Conservation (phyloP, 2,113 vertebrate genomes). For the Ophthalmolycus amberensis region DNA sequence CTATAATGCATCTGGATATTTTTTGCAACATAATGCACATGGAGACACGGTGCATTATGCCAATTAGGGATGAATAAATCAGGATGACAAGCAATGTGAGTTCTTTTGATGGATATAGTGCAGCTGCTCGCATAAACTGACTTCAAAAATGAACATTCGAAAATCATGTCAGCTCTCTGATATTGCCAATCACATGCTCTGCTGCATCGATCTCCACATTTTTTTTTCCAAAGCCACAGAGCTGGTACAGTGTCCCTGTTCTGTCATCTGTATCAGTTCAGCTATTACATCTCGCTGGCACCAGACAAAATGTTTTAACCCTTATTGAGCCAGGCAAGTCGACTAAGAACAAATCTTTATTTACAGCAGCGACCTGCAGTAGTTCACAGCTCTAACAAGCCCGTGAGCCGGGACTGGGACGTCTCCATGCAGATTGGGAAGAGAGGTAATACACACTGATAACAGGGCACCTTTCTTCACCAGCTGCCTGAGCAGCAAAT, state of each 20-base stretch:
- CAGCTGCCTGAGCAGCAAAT: constrained; percentile 62
- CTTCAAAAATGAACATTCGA: constrained; percentile 49
- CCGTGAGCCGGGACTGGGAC: constrained; percentile 53
- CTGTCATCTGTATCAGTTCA: constrained; percentile 54
- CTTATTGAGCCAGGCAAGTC: constrained; percentile 42
- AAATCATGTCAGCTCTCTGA: constrained; percentile 55
- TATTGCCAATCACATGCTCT: constrained; percentile 61
- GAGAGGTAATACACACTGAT: constrained; percentile 52
- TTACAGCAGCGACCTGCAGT: constrained; percentile 59
- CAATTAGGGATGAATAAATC: constrained; percentile 43
- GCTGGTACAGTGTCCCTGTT: constrained; percentile 50
- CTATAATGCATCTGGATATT: constrained; percentile 46
- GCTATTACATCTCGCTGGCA: constrained; percentile 39
- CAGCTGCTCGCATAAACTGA: constrained; percentile 42
- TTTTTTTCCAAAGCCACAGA: constrained; percentile 35
- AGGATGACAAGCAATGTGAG: constrained; percentile 33
- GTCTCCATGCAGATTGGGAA: constrained; percentile 71
- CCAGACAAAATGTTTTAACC: constrained; percentile 56
- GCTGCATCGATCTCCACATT: constrained; percentile 48
- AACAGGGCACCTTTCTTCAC: constrained; percentile 35
- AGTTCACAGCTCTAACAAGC: constrained; percentile 43
- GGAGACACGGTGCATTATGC: neutral
- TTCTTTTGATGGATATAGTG: constrained; percentile 23
- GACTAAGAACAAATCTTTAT: constrained; percentile 56
- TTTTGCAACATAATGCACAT: constrained; percentile 47